phyloP scores from a whole-genome alignment of 2,888 invertebrate genomes.

The Rhaphigaster nebulosa region DNA sequence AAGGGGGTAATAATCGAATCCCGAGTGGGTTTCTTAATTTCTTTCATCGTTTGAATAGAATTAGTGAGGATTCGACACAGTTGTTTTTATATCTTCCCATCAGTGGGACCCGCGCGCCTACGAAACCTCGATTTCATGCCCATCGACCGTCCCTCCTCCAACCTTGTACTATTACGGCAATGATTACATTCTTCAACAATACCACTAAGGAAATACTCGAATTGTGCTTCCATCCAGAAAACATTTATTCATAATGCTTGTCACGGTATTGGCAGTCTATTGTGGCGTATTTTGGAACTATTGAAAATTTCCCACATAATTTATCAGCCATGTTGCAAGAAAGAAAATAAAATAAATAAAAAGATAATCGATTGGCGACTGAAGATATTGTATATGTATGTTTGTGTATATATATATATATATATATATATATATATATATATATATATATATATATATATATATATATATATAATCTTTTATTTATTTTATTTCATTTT shows the following conservation, averaged over 20 bases:
- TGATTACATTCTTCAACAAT: constrained; percentile 34
- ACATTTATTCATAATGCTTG: constrained; percentile 34
- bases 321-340: not conserved
- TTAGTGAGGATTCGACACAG: constrained; percentile 5
- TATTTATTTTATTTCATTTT: too few relatives aligned
- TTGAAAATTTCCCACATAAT: constrained; percentile 34
- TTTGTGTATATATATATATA: too few relatives aligned
- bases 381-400: not conserved
- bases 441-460: too few relatives aligned
- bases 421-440: too few relatives aligned
- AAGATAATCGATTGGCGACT: not conserved
- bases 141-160: not conserved
- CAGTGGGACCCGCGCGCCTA: not conserved
- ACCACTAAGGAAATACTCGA: not conserved
- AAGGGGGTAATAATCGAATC: not conserved
- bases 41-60: constrained; percentile 28
- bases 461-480: too few relatives aligned
- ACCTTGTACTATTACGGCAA: constrained; percentile 19
- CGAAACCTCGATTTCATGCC: constrained; percentile 47
- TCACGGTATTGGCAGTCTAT: not conserved
- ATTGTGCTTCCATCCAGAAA: constrained; percentile 10
- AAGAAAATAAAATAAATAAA: not conserved
- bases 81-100: not conserved
- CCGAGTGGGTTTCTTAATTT: not conserved
- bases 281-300: not conserved